Evolutionary conservation across 2,797 vertebrate genomes (phyloP).

Genomic region (Coilia nasus): DNA sequence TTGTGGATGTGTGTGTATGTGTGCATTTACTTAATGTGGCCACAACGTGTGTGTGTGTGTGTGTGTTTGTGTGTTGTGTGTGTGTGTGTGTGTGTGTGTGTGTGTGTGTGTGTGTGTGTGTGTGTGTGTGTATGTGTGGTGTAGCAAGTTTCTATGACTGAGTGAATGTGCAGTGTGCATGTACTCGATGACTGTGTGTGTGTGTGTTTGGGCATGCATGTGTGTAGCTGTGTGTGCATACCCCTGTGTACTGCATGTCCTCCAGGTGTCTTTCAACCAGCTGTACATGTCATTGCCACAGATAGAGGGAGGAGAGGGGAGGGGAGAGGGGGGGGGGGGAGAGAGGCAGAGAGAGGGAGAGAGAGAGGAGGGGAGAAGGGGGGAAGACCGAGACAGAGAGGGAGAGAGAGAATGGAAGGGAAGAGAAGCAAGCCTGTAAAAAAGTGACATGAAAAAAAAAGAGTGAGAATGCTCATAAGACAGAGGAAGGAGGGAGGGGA

Average conservation of each 20-base stretch:
- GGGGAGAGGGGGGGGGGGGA: too few relatives aligned
- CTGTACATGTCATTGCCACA: neutral
- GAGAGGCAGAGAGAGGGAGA: neutral
- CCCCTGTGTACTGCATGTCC: conserved; percentile 50
- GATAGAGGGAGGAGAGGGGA: neutral
- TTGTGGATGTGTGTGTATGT: conserved; percentile 37
- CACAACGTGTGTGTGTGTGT: too few relatives aligned
- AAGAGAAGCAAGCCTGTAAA: neutral
- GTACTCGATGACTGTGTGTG: neutral
- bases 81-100: conserved; percentile 15
- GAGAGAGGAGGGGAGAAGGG: neutral
- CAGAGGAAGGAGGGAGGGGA: too few relatives aligned
- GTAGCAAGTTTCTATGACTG: too few relatives aligned
- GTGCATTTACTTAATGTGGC: neutral
- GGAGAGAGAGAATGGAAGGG: neutral
- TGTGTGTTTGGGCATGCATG: neutral
- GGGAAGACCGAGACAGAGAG: neutral
- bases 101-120: conserved; percentile 33
- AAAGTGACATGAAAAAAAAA: neutral
- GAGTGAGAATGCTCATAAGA: neutral
- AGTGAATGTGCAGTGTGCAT: too few relatives aligned
- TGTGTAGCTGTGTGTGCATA: neutral
- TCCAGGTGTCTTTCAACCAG: neutral
- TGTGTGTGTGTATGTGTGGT: too few relatives aligned
- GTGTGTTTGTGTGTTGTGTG: neutral